phyloP scores from a whole-genome alignment of 2,888 invertebrate species.

The Eucera pruinosa region DNA sequence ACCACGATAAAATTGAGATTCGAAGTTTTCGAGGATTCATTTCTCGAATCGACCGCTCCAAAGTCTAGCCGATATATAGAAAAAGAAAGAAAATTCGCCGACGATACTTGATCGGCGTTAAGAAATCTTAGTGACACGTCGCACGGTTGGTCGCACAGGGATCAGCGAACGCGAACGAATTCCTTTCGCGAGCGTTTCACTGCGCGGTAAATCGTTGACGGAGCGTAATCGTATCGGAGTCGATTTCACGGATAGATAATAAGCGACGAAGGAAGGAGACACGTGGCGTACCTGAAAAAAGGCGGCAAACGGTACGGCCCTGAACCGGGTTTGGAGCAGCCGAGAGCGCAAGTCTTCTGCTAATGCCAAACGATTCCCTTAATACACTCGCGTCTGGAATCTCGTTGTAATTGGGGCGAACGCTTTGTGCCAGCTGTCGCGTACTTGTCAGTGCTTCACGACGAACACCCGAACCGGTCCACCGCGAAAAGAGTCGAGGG shows the following conservation, averaged over 20 bases:
- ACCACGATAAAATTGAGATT: background rate
- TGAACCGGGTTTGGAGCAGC: conserved; percentile 49
- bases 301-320: conserved; percentile 40
- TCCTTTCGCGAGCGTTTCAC: background rate
- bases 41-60: background rate
- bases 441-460: conserved; percentile 24
- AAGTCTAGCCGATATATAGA: no score
- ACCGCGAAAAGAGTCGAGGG: background rate
- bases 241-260: background rate
- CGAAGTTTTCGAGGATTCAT: no score
- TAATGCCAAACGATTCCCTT: conserved; percentile 69
- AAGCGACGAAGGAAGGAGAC: background rate
- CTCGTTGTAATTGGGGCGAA: conserved; percentile 60
- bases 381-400: conserved; percentile 62
- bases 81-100: background rate
- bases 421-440: conserved; percentile 47
- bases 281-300: conserved; percentile 35
- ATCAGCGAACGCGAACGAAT: background rate
- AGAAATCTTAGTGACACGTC: background rate
- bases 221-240: conserved; percentile 29
- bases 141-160: background rate
- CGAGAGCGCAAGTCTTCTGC: conserved; percentile 72
- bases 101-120: background rate
- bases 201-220: background rate
- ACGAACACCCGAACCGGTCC: conserved; percentile 20